A percentile compares a stretch with the other conserved stretches of the same genome.
These are phyloP conservation scores for Parapristionchus giblindavisi DNA, from an alignment of 2,888 invertebrate species.

Conservation along the genomic window DNA sequence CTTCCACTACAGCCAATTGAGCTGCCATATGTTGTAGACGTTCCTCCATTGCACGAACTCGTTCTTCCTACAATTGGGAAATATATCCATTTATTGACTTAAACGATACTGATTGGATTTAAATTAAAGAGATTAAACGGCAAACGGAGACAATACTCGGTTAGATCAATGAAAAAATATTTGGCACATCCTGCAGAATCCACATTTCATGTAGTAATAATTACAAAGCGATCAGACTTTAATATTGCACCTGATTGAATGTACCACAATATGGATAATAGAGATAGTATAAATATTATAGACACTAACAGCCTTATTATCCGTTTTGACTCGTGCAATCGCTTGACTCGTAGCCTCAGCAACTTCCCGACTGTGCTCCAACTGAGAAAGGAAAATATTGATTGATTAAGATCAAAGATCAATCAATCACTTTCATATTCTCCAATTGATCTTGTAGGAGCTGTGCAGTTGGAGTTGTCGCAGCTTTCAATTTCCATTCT, in stretches of 20 bases:
- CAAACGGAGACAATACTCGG: too few relatives aligned
- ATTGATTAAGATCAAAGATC: background rate
- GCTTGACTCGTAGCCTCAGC: slow-evolving; percentile 40
- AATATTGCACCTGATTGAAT: too few relatives aligned
- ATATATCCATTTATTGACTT: too few relatives aligned
- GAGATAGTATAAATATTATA: too few relatives aligned
- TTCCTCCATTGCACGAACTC: slow-evolving; percentile 23
- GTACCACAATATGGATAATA: too few relatives aligned
- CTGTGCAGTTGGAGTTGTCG: slow-evolving; percentile 76
- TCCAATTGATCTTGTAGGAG: slow-evolving; percentile 53
- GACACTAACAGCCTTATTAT: background rate
- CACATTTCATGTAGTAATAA: too few relatives aligned
- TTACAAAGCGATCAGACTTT: too few relatives aligned
- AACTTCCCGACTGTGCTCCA: slow-evolving; percentile 40
- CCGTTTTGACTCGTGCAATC: slow-evolving; percentile 35
- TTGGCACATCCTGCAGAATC: too few relatives aligned
- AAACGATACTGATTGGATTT: too few relatives aligned
- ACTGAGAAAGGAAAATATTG: slow-evolving; percentile 5
- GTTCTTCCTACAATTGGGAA: background rate
- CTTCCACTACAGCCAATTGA: slow-evolving; percentile 35
- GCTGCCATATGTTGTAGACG: slow-evolving; percentile 17
- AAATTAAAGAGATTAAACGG: too few relatives aligned
- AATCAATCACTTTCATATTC: slow-evolving; percentile 50
- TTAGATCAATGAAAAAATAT: too few relatives aligned
- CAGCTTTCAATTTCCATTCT: slow-evolving; percentile 71